Conservation (phyloP, 2,797 vertebrate species). For the Gallirallus australis region DNA sequence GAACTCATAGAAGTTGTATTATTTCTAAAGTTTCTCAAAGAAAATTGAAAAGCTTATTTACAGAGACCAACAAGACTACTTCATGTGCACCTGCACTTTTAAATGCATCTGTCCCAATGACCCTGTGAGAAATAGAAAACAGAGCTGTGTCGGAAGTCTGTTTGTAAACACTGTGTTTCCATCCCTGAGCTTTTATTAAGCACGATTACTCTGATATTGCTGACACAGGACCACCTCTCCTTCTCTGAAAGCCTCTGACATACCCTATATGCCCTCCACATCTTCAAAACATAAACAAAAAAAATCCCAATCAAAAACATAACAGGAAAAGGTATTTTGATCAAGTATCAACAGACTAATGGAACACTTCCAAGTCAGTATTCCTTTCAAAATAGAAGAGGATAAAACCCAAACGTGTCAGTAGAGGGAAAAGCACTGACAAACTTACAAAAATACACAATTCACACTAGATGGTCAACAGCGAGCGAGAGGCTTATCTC, state of each 20-base stretch:
- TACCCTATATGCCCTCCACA: not conserved
- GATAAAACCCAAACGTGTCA: not conserved
- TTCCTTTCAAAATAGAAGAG: not conserved
- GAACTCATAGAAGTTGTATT: not conserved
- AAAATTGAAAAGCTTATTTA: not conserved
- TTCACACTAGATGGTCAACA: rapidly evolving
- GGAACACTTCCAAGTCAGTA: not conserved
- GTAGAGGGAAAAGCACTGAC: not conserved
- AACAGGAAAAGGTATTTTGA: not conserved
- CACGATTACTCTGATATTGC: not conserved
- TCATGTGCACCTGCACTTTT: not conserved
- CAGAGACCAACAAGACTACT: not conserved
- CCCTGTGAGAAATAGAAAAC: not conserved
- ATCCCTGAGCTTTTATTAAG: not conserved
- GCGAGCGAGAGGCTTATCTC: not conserved
- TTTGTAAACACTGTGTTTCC: not conserved
- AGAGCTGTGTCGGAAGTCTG: not conserved
- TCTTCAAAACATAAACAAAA: no score
- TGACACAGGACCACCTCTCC: no score
- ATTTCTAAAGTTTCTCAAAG: not conserved
- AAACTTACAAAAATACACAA: not conserved
- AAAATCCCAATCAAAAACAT: not conserved
- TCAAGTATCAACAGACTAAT: not conserved
- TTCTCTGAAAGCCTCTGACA: not conserved
- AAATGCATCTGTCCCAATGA: not conserved